phyloP scores from a whole-genome alignment of 2,888 invertebrate species.

The Halocaridina rubra region DNA sequence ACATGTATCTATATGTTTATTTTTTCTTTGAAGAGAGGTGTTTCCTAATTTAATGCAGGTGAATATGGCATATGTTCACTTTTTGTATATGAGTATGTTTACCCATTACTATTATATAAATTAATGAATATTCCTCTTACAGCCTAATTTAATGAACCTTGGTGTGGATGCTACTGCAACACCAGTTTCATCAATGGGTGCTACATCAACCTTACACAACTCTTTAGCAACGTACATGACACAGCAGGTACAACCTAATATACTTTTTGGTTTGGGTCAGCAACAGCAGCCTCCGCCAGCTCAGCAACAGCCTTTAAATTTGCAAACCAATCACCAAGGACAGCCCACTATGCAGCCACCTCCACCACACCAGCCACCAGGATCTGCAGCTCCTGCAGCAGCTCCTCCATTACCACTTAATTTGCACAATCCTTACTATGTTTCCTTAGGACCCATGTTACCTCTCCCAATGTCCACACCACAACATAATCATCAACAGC shows the following conservation, averaged over 20 bases:
- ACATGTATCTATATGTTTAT: too few species aligned
- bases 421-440: slow-evolving; percentile 58
- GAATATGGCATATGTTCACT: too few species aligned
- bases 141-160: slow-evolving; percentile 49
- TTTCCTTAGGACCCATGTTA: slow-evolving; percentile 58
- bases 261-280: slow-evolving; percentile 50
- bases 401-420: slow-evolving; percentile 52
- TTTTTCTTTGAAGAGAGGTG: too few species aligned
- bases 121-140: background rate
- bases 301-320: slow-evolving; percentile 58
- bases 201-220: slow-evolving; percentile 55
- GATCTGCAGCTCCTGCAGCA: slow-evolving; percentile 30
- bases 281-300: slow-evolving; percentile 52
- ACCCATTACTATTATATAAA: background rate
- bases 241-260: slow-evolving; percentile 52
- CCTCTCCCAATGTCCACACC: slow-evolving; percentile 60
- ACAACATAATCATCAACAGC: slow-evolving; percentile 59
- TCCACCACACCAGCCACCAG: slow-evolving; percentile 38
- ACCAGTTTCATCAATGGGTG: slow-evolving; percentile 43
- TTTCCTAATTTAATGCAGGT: too few species aligned
- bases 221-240: slow-evolving; percentile 60
- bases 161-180: slow-evolving; percentile 34
- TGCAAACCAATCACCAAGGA: slow-evolving; percentile 59
- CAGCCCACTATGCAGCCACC: slow-evolving; percentile 38
- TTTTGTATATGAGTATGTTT: background rate